Evolutionary conservation across 2,888 invertebrate species (phyloP).

Genomic region (Ectemnius lituratus): DNA sequence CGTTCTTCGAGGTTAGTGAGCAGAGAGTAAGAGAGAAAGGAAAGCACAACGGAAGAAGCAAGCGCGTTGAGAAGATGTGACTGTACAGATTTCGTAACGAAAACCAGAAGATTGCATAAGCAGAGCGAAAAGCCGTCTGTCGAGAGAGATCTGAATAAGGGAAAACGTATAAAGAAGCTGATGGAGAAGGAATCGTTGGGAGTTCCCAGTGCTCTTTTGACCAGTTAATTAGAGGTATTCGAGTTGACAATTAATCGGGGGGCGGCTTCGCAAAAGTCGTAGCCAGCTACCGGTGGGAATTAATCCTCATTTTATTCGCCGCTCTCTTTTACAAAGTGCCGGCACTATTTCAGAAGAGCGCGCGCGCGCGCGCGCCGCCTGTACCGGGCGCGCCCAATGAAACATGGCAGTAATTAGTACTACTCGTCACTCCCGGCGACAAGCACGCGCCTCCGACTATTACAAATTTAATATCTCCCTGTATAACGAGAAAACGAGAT

Average conservation of each 20-base stretch:
- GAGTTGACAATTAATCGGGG: not conserved
- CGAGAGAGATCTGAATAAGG: not conserved
- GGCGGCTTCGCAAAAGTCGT: not conserved
- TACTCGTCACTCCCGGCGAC: constrained; percentile 4
- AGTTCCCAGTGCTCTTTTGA: not conserved
- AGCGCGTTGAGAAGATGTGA: constrained; percentile 9
- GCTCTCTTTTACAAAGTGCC: not conserved
- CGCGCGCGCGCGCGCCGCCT: not conserved
- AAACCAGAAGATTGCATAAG: constrained; percentile 34
- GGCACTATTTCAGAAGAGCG: not conserved
- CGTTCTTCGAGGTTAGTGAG: not conserved
- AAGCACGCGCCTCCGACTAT: constrained; percentile 10
- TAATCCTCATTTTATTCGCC: constrained; percentile 4
- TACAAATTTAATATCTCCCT: not conserved
- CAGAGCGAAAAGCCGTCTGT: constrained; percentile 17
- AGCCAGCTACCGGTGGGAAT: not conserved
- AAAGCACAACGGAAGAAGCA: not conserved
- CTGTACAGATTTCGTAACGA: constrained; percentile 36
- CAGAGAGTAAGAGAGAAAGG: constrained; percentile 11
- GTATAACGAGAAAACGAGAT: constrained; percentile 34
- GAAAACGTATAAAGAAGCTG: constrained; percentile 3
- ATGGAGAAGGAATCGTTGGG: not conserved
- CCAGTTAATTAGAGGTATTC: not conserved
- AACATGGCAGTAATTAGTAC: constrained; percentile 19
- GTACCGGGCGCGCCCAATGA: constrained; percentile 1